These are phyloP conservation scores for Linnaemya vulpina DNA, from an alignment of 2,888 invertebrate genomes.

Conservation along the genomic window DNA sequence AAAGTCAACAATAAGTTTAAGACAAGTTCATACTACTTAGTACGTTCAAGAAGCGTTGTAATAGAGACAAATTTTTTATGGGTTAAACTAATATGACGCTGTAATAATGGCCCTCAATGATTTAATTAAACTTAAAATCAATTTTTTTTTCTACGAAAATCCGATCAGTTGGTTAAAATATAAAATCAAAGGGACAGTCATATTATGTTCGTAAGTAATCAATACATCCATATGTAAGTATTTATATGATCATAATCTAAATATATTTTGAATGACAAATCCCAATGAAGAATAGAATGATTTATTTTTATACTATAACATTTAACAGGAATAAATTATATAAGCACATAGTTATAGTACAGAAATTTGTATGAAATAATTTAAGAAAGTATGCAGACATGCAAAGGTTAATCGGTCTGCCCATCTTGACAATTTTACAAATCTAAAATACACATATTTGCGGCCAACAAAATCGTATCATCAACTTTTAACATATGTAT, in stretches of 20 bases:
- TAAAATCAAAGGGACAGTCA: constrained; percentile 39
- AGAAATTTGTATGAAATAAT: neutral
- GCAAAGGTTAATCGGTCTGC: neutral
- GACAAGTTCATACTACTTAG: too few species aligned
- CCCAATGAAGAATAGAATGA: constrained; percentile 64
- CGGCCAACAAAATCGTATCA: neutral
- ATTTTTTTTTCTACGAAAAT: too few species aligned
- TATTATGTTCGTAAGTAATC: neutral
- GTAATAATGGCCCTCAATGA: too few species aligned
- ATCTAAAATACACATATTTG: constrained; percentile 3
- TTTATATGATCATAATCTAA: neutral
- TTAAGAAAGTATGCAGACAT: constrained; percentile 3
- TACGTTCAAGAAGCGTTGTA: too few species aligned
- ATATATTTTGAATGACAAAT: constrained; percentile 38
- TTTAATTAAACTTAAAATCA: too few species aligned
- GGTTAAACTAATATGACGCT: too few species aligned
- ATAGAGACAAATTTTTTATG: too few species aligned
- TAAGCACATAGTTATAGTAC: neutral
- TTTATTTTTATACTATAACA: neutral
- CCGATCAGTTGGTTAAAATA: too few species aligned
- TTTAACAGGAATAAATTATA: neutral
- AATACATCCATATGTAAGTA: neutral
- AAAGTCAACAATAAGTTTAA: too few species aligned
- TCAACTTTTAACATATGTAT: neutral
- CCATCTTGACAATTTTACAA: neutral